Base-by-base conservation (phyloP, 2,113 vertebrate genomes). In the Erythrolamprus reginae region DNA sequence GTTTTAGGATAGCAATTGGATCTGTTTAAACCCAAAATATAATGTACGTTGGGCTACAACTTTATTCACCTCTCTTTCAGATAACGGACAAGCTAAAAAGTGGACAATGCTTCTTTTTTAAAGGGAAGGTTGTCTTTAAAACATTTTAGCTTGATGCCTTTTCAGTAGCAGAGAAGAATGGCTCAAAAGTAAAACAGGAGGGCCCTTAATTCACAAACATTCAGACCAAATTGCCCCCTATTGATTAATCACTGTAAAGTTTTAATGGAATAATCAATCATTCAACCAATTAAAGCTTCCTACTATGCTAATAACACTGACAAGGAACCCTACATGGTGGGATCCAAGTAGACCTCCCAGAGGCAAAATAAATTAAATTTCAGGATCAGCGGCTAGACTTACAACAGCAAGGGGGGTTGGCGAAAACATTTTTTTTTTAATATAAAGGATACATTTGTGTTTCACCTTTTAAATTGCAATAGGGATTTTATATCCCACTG, bases 311-410 rank as follows among this genome's bases (percentile, higher is more conserved):
- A 84, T 84, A 82, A n/a, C 38, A 13, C 23, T n/a, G 26, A 19
- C 52, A 89, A 89, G 42, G n/a, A 56, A 56, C 83, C 38, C 45
- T 47, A n/a, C 28, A n/a, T 33, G 47, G 15, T 10, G 52, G 61
- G 61, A 89, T 28, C 52, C 42, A 2, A 56, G 55, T 84, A 56
- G 26, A 15, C 88, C 83, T 77, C 47, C 87, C 28, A 33, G 58
- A 70, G 47, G 87, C 58, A 88, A 51, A 70, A 70, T 88, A 51
- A 70, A 70, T 88, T 88, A 48, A 88, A 45, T 65, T 88, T 58
- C 56, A 88, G 86, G 9, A 88, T 65, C 56, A 88, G 45, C 9
- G 26, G 23, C 45, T 65, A 61, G 26, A 56, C 42, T 26, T 48
- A 10, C 3, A 50, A 2, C 56, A n/a, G 26, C 42, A 33, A 50